Evolutionary conservation across 1,140 invertebrate species (phyloP), one percentile per base, ranked within the genome.

Genomic region (Eubasilissa regina): DNA sequence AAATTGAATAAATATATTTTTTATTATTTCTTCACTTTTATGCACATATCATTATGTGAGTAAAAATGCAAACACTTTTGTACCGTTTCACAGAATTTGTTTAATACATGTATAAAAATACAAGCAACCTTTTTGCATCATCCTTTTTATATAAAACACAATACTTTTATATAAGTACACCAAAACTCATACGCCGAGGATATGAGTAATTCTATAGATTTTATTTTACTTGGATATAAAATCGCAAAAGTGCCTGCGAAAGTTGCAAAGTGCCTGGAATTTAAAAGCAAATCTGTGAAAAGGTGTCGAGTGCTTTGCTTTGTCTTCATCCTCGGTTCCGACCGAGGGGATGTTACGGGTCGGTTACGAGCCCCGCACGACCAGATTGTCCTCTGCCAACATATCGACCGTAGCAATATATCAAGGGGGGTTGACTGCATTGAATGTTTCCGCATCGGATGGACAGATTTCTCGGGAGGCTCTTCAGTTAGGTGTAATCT

Each of bases 161-260:
- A 48, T 48, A 70, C 66, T 43, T 62, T 64, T 64, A 43, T 64
- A 64, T 64, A 64, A 64, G 35, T 43, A 58, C 60, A 43, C 60
- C 19, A n/a, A 25, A 64, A 43, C 19, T 64, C 60, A 35, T 21
- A 51, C 58, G 19, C 58, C 7, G 13, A 6, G 4, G 25, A 21
- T 62, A 62, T 21, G 21, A 62, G 10, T 12, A 12, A 70, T 48
- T 70, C 45, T 53, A 19, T 70, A 70, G 44, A 53, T 70, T 51
- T 70, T 70, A 48, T 47, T 70, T 70, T 25, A 70, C 47, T 70
- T 45, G 10, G 66, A 70, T 70, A 70, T 74, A 44, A 75, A 75
- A 75, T 75, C 74, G 74, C 74, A 75, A 74, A 70, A 75, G 74
- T 75, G 74, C 74, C 74, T 75, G 74, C 58, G 74, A 75, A 62